Percentiles rank a stretch among this genome's conserved stretches.
Conservation (phyloP, 2,888 invertebrate genomes). For the Julus scandinavius region DNA sequence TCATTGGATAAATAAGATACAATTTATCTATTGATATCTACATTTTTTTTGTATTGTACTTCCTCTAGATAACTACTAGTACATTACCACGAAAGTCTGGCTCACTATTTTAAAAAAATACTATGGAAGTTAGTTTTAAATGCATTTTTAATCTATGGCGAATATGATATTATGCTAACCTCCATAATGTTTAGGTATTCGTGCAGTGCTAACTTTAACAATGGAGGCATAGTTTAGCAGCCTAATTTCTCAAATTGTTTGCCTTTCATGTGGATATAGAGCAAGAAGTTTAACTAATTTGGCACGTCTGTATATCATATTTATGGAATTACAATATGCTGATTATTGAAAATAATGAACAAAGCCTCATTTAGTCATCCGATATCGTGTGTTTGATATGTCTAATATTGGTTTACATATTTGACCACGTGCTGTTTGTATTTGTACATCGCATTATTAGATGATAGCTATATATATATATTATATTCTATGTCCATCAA, state of each 20-base stretch:
- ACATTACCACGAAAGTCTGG: neutral
- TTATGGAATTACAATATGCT: neutral
- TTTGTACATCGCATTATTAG: conserved; percentile 28
- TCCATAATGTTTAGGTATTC: neutral
- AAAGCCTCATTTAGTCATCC: neutral
- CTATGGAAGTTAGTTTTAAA: neutral
- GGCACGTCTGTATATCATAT: neutral
- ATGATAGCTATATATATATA: neutral
- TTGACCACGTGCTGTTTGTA: neutral
- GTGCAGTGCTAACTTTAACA: neutral
- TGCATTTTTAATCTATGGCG: neutral
- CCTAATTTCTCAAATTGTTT: neutral
- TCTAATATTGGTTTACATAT: conserved; percentile 1
- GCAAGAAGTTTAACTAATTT: neutral
- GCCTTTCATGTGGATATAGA: neutral
- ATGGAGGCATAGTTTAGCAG: neutral
- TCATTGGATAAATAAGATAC: neutral
- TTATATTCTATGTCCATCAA: neutral
- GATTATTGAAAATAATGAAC: neutral
- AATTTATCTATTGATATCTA: neutral
- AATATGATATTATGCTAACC: neutral
- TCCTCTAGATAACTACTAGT: neutral
- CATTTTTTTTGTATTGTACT: neutral
- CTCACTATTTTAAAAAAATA: neutral
- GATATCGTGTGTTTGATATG: neutral